Conservation (phyloP, 2,797 vertebrate species). For the Spinibarbus caldwelli region DNA sequence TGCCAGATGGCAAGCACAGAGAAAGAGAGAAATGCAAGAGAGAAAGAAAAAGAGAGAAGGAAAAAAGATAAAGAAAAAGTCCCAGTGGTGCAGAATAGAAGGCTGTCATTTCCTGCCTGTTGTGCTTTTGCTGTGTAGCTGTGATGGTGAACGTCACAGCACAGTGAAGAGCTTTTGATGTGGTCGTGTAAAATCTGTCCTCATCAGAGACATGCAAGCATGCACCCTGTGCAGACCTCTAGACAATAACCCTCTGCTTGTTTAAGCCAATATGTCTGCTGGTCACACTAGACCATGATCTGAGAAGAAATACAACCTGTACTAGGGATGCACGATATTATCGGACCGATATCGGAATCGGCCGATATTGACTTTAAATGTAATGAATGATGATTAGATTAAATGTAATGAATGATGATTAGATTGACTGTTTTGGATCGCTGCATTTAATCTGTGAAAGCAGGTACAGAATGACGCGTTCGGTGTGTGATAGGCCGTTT, state of each 20-base stretch:
- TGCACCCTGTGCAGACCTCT: conserved; percentile 19
- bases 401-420: too few species aligned
- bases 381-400: too few species aligned
- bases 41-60: conserved; percentile 37
- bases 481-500: too few species aligned
- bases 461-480: too few species aligned
- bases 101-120: conserved; percentile 41
- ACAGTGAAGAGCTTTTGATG: conserved; percentile 52
- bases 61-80: conserved; percentile 39
- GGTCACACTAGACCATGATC: conserved; percentile 2
- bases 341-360: too few species aligned
- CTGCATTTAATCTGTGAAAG: too few species aligned
- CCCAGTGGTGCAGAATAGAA: conserved; percentile 31
- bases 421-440: too few species aligned
- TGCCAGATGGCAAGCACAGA: conserved; percentile 62
- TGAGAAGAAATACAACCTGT: not conserved
- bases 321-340: too few species aligned
- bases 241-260: conserved; percentile 15
- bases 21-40: conserved; percentile 30
- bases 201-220: conserved; percentile 33
- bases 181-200: conserved; percentile 47
- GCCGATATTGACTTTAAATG: too few species aligned
- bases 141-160: conserved; percentile 53
- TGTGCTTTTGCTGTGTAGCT: conserved; percentile 39
- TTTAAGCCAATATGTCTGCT: not conserved